Percentiles rank a stretch among this genome's conserved stretches.
These are phyloP conservation scores for Ericerus pela DNA, from an alignment of 1,140 invertebrate species.

Conservation along the genomic window DNA sequence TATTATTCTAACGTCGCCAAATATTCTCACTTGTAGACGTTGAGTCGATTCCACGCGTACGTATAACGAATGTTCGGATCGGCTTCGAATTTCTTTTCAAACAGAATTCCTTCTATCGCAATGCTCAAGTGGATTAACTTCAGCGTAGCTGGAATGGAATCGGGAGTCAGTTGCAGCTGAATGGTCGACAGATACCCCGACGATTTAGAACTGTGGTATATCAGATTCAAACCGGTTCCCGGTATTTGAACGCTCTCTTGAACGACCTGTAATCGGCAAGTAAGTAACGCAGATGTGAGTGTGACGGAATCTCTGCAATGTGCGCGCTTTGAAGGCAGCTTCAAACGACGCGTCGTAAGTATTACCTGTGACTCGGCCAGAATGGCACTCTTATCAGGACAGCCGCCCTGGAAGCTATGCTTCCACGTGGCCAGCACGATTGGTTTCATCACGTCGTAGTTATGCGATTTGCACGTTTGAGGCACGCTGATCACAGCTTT, in stretches of 20 bases:
- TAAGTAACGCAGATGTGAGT: background rate
- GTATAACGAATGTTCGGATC: constrained; percentile 91
- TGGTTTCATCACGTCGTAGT: constrained; percentile 87
- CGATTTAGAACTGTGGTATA: constrained; percentile 84
- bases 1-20: too few species aligned
- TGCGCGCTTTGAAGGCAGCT: background rate
- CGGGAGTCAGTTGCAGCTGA: constrained; percentile 80
- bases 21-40: constrained; percentile 57
- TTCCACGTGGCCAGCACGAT: constrained; percentile 91
- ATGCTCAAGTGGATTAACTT: constrained; percentile 77
- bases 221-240: constrained; percentile 79
- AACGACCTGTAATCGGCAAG: constrained; percentile 45
- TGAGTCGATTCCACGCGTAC: constrained; percentile 88
- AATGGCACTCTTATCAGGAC: constrained; percentile 79
- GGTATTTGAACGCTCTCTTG: constrained; percentile 88
- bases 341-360: background rate
- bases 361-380: constrained; percentile 79
- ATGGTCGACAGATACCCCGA: constrained; percentile 89
- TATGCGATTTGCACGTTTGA: constrained; percentile 71
- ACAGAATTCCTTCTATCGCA: constrained; percentile 84
- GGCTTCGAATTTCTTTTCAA: constrained; percentile 86
- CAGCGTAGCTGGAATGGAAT: constrained; percentile 60
- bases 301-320: too few species aligned
- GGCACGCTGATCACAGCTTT: constrained; percentile 42
- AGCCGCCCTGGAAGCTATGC: constrained; percentile 87